These are phyloP conservation scores for Pristionchus maxplancki DNA, from an alignment of 2,888 invertebrate genomes.

Conservation along the genomic window DNA sequence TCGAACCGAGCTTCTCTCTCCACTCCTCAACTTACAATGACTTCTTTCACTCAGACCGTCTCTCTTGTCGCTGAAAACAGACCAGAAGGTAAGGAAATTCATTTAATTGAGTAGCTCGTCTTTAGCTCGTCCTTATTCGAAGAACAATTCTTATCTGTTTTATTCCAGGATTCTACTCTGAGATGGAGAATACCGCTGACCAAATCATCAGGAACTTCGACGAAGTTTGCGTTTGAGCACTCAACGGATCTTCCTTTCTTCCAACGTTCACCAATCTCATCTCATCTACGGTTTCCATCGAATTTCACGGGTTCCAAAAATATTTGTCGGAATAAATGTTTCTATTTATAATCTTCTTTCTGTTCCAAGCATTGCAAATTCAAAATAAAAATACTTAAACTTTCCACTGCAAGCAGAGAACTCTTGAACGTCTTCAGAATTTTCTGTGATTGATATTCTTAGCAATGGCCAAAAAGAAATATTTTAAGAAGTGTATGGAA, in stretches of 20 bases:
- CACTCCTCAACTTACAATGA: slow-evolving; percentile 1
- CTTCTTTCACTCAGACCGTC: background rate
- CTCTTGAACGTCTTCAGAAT: background rate
- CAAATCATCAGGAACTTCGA: slow-evolving; percentile 31
- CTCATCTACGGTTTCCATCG: background rate
- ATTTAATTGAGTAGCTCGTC: background rate
- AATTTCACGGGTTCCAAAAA: background rate
- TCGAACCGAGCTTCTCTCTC: background rate
- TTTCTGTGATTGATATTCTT: too few species aligned
- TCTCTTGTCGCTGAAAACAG: background rate
- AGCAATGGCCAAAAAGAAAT: too few species aligned
- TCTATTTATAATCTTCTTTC: too few species aligned
- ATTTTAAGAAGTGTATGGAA: too few species aligned
- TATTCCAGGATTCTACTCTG: slow-evolving; percentile 30
- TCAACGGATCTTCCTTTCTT: background rate
- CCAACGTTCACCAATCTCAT: background rate
- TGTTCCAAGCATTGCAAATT: too few species aligned
- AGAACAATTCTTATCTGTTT: background rate
- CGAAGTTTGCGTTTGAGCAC: background rate
- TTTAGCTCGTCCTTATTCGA: background rate
- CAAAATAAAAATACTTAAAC: too few species aligned
- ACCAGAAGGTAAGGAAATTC: background rate
- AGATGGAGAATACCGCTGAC: background rate
- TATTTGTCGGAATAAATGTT: slow-evolving; percentile 22
- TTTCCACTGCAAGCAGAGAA: too few species aligned